Percentiles rank a stretch among this genome's conserved stretches.
Evolutionary conservation across 2,888 invertebrate genomes (phyloP).

Genomic region (Macrosiphum euphorbiae): DNA sequence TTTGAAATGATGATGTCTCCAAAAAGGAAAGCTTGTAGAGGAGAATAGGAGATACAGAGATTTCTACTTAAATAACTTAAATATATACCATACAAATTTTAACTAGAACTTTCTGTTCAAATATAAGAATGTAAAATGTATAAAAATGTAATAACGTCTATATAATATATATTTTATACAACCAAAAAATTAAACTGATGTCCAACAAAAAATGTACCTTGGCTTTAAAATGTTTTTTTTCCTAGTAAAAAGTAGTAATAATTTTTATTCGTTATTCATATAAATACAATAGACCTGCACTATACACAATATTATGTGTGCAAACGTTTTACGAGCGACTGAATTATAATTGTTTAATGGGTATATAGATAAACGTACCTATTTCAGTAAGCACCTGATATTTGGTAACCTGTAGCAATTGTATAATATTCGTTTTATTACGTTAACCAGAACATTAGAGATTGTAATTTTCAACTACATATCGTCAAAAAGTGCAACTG

Average conservation of each 20-base stretch:
- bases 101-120: no score
- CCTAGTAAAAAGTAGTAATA: neutral
- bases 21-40: no score
- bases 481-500: neutral
- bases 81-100: no score
- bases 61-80: no score
- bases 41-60: no score
- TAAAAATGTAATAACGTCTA: no score
- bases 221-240: no score
- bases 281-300: neutral
- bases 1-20: no score
- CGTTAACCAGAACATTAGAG: neutral
- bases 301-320: neutral
- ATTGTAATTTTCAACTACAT: neutral
- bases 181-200: no score
- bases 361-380: neutral
- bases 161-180: no score
- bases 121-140: no score
- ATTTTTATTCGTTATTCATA: neutral
- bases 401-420: neutral
- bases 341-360: neutral
- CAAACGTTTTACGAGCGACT: neutral
- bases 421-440: neutral
- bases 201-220: neutral
- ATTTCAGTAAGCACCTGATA: neutral